Percentiles rank a stretch among this genome's conserved stretches.
Conservation (phyloP, 2,888 invertebrate genomes). For the Scaptodrosophila latifasciaeformis region DNA sequence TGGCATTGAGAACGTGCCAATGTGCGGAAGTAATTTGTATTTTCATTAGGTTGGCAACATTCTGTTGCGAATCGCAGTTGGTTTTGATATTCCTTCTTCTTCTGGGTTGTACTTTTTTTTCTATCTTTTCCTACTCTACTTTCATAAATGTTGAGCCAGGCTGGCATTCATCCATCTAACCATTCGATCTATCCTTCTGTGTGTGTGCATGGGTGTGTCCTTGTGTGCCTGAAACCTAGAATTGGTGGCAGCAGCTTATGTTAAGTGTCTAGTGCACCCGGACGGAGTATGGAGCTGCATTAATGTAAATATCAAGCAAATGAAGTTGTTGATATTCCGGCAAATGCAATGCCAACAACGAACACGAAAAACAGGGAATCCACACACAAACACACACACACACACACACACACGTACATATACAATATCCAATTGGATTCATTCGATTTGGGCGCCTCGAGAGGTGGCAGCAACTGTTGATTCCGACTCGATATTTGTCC, state of each 20-base stretch:
- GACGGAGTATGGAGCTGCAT: conserved; percentile 11
- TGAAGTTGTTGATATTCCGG: conserved; percentile 27
- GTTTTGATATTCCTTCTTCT: conserved; percentile 13
- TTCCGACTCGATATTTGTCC: conserved; percentile 5
- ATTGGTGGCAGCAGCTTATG: conserved; percentile 34
- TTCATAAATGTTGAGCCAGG: neutral
- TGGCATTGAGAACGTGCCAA: conserved; percentile 62
- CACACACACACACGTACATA: conserved; percentile 12
- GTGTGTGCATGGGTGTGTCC: conserved; percentile 9
- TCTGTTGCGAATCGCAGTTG: conserved; percentile 20
- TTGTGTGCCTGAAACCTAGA: too few species aligned
- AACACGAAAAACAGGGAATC: too few species aligned
- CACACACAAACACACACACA: too few species aligned
- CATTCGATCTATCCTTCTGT: neutral
- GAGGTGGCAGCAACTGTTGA: conserved; percentile 5
- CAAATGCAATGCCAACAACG: neutral
- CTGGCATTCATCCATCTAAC: neutral
- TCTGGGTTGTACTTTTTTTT: conserved; percentile 9
- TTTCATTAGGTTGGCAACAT: conserved; percentile 69
- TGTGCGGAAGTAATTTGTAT: conserved; percentile 72
- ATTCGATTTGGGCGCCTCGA: conserved; percentile 12
- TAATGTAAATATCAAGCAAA: conserved; percentile 33
- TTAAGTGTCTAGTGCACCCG: conserved; percentile 7
- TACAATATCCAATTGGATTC: conserved; percentile 1
- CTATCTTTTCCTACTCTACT: neutral